These are phyloP conservation scores for Oreocharis arfaki DNA, from an alignment of 2,113 vertebrate species.

Conservation along the genomic window DNA sequence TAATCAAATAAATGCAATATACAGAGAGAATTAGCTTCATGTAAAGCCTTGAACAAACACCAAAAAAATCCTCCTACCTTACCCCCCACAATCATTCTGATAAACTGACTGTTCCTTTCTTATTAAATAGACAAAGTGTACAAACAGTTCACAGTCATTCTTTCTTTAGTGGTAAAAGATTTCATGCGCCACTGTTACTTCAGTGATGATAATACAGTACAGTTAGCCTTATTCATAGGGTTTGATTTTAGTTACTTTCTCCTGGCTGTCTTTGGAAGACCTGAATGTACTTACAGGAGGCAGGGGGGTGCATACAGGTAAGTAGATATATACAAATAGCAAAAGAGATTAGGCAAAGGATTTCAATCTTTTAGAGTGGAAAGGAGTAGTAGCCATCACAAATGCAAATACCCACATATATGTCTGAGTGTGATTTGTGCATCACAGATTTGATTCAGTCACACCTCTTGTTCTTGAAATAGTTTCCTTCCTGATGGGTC, in stretches of 20 bases:
- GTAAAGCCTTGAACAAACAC: not conserved
- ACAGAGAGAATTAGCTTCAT: conserved; percentile 17
- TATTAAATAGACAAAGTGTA: not conserved
- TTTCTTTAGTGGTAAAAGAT: not conserved
- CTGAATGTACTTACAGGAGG: not conserved
- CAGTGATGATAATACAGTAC: not conserved
- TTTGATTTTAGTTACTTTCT: not conserved
- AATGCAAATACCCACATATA: not conserved
- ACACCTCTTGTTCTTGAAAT: not conserved
- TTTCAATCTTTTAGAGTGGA: not conserved
- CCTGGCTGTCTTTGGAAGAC: not conserved
- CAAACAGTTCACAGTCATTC: not conserved
- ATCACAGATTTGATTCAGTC: not conserved
- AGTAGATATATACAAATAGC: not conserved
- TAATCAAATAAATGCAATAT: conserved; percentile 35
- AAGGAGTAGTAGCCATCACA: not conserved
- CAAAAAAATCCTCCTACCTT: not conserved
- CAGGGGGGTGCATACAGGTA: not conserved
- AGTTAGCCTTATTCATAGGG: not conserved
- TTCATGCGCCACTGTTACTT: not conserved
- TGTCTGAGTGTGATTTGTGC: not conserved
- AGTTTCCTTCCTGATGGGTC: not conserved
- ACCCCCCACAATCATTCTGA: not conserved
- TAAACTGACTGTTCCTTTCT: not conserved
- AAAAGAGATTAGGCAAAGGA: not conserved